These are phyloP conservation scores for western clawed frog (Xenopus tropicalis) DNA, from an alignment of 2,113 vertebrate genomes.

Conservation along the genomic window DNA sequence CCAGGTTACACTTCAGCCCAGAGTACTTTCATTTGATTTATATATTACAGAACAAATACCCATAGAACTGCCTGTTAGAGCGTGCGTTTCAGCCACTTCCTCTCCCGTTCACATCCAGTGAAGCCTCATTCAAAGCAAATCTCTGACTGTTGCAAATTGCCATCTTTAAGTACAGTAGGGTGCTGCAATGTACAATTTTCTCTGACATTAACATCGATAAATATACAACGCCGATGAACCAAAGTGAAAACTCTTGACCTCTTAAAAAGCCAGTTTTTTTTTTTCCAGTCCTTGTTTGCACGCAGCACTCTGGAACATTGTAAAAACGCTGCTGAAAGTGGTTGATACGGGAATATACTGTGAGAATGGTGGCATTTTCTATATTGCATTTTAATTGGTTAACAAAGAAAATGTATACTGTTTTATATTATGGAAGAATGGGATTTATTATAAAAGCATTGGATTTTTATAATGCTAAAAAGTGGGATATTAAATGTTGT, in stretches of 20 bases:
- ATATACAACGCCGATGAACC: not conserved
- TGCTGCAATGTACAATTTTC: conserved; percentile 23
- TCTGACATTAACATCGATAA: conserved; percentile 23
- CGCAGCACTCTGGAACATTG: too few relatives aligned
- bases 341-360: too few relatives aligned
- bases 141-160: conserved; percentile 27
- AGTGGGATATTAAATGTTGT: too few relatives aligned
- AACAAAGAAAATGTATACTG: too few relatives aligned
- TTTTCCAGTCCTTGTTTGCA: too few relatives aligned
- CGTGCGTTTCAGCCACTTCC: not conserved
- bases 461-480: too few relatives aligned
- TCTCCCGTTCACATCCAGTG: conserved; percentile 1
- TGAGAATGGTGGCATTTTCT: too few relatives aligned
- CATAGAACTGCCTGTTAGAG: conserved; percentile 10
- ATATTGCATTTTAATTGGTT: too few relatives aligned
- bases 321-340: too few relatives aligned
- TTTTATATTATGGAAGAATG: too few relatives aligned
- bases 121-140: conserved; percentile 26
- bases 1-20: conserved; percentile 9
- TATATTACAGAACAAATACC: conserved; percentile 6
- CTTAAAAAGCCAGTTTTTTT: not conserved
- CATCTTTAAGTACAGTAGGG: not conserved
- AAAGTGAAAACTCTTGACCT: not conserved
- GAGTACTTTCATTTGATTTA: conserved; percentile 1
- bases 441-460: too few relatives aligned